A percentile compares a stretch with the other conserved stretches of the same genome.
Conservation (phyloP, 2,888 invertebrate species). For the Orthonevra nobilis region DNA sequence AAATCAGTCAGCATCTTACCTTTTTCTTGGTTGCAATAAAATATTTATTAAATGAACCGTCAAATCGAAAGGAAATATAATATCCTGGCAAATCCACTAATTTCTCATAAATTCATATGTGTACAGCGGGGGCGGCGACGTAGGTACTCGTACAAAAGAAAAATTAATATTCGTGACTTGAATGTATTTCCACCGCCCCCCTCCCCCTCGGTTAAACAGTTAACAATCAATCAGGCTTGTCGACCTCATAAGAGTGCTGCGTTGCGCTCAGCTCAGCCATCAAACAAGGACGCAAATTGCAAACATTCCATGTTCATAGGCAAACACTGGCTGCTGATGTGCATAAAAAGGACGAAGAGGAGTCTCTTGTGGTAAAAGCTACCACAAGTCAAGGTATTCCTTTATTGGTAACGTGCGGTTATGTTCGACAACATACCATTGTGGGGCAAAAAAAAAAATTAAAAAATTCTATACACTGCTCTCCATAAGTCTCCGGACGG, state of each 20-base stretch:
- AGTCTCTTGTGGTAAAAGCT: constrained; percentile 9
- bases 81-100: not conserved
- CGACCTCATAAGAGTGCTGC: constrained; percentile 62
- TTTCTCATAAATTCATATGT: too few species aligned
- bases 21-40: too few species aligned
- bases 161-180: constrained; percentile 54
- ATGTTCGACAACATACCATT: constrained; percentile 31
- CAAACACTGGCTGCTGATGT: constrained; percentile 8
- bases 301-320: constrained; percentile 22
- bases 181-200: constrained; percentile 21
- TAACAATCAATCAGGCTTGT: constrained; percentile 47
- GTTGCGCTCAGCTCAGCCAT: too few species aligned
- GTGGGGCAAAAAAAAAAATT: too few species aligned
- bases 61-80: constrained; percentile 4
- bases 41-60: constrained; percentile 54
- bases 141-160: too few species aligned
- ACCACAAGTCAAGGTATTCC: constrained; percentile 42
- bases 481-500: too few species aligned
- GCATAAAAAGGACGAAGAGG: constrained; percentile 11
- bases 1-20: too few species aligned
- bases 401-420: constrained; percentile 63
- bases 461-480: too few species aligned
- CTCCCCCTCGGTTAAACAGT: constrained; percentile 16
- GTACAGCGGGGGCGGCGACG: too few species aligned
- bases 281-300: too few species aligned